Evolutionary conservation across 2,888 invertebrate genomes (phyloP).

Genomic region (Elegia similella): DNA sequence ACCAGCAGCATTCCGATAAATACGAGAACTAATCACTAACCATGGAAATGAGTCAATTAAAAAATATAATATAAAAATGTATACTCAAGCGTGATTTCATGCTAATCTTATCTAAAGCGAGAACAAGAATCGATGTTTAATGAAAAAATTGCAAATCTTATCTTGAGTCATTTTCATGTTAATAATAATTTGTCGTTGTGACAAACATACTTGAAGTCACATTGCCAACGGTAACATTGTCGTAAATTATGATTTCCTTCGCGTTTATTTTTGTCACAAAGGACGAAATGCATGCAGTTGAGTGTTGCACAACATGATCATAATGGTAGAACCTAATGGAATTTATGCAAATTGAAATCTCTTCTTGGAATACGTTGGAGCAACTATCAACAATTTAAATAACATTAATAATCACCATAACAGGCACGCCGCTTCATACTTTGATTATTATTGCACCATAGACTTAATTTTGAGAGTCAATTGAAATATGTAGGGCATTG

Average conservation of each 20-base stretch:
- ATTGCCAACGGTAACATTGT: neutral
- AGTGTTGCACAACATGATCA: slow-evolving; percentile 25
- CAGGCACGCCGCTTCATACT: slow-evolving; percentile 31
- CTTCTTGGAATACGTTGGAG: neutral
- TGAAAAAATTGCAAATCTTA: slow-evolving; percentile 38
- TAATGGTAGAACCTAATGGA: neutral
- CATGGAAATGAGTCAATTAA: neutral
- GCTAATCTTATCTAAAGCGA: slow-evolving; percentile 37
- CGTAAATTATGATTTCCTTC: slow-evolving; percentile 2
- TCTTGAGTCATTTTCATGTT: slow-evolving; percentile 34
- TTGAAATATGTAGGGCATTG: slow-evolving; percentile 49
- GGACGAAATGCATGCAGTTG: slow-evolving; percentile 35
- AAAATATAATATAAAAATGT: neutral
- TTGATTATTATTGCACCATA: slow-evolving; percentile 32
- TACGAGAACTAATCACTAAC: neutral
- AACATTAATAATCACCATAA: slow-evolving; percentile 25
- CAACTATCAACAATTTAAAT: slow-evolving; percentile 22
- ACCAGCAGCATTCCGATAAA: neutral
- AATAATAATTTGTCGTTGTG: slow-evolving; percentile 21
- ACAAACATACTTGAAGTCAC: slow-evolving; percentile 9
- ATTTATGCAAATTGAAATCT: slow-evolving; percentile 4
- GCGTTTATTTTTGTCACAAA: slow-evolving; percentile 24
- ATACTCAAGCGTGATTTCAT: slow-evolving; percentile 33
- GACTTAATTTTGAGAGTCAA: slow-evolving; percentile 28
- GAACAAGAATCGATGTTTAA: slow-evolving; percentile 33